A percentile compares a stretch with the other conserved stretches of the same genome.
phyloP scores from a whole-genome alignment of 2,797 vertebrate genomes.

The Microctenopoma lineatum region DNA sequence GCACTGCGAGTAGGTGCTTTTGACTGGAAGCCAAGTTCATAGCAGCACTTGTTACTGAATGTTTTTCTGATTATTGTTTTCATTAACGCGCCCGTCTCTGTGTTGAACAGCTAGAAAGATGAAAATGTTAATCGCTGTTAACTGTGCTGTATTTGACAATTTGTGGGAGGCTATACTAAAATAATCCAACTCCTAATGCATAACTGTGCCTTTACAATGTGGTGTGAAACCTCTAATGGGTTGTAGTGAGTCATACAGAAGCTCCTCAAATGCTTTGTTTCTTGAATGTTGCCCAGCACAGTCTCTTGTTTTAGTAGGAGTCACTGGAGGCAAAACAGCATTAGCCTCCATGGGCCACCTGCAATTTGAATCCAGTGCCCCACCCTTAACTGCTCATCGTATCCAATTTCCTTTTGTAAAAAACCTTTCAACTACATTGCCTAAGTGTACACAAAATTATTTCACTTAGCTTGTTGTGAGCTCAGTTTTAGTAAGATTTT shows the following conservation, averaged over 20 bases:
- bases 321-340: not conserved
- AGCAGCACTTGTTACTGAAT: not conserved
- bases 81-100: slow-evolving; percentile 2
- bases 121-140: too few relatives aligned
- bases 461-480: too few relatives aligned
- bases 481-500: too few relatives aligned
- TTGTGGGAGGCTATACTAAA: slow-evolving; percentile 1
- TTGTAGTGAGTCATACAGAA: not conserved
- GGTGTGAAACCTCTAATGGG: slow-evolving; percentile 15
- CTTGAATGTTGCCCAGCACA: slow-evolving; percentile 2
- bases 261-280: slow-evolving; percentile 1
- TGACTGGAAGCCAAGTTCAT: slow-evolving; percentile 17
- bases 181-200: slow-evolving; percentile 1
- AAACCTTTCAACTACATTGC: not conserved
- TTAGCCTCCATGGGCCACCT: slow-evolving; percentile 2
- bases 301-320: slow-evolving; percentile 1
- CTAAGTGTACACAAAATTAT: not conserved
- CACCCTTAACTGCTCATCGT: not conserved
- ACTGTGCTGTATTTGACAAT: not conserved
- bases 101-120: not conserved
- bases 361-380: not conserved
- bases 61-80: not conserved
- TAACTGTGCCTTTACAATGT: not conserved
- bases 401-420: not conserved
- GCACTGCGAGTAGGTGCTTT: slow-evolving; percentile 13